Conservation (phyloP, 2,113 vertebrate genomes). For the Antechinus stuartii region DNA sequence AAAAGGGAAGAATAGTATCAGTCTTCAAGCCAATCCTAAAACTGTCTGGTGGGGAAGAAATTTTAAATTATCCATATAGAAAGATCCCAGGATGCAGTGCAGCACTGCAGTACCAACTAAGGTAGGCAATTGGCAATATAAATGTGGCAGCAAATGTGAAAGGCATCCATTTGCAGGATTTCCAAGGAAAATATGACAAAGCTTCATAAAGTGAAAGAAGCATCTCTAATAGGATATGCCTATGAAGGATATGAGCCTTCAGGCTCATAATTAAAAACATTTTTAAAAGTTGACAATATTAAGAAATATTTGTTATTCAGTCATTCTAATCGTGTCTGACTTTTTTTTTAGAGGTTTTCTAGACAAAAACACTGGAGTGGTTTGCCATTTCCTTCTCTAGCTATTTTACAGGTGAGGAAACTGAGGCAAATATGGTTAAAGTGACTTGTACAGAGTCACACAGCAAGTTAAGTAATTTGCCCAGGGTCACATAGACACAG, state of each 20-base stretch:
- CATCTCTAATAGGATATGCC: not conserved
- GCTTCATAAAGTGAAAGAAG: slow-evolving; percentile 60
- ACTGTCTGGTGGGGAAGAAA: slow-evolving; percentile 75
- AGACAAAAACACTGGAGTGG: not conserved
- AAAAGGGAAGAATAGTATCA: slow-evolving; percentile 65
- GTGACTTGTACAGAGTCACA: not conserved
- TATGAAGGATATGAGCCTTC: too few relatives aligned
- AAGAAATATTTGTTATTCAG: slow-evolving; percentile 61
- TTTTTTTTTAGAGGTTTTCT: not conserved
- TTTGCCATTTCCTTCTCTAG: not conserved
- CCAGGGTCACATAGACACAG: not conserved
- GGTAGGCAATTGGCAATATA: slow-evolving; percentile 76
- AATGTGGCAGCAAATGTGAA: slow-evolving; percentile 49
- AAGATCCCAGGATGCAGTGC: slow-evolving; percentile 84
- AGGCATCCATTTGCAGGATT: slow-evolving; percentile 58
- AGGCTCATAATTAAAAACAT: slow-evolving; percentile 34
- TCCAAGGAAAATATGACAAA: slow-evolving; percentile 72
- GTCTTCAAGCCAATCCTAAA: slow-evolving; percentile 74
- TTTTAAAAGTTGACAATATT: slow-evolving; percentile 52
- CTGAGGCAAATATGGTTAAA: not conserved
- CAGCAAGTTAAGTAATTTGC: too few relatives aligned
- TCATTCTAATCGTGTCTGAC: not conserved
- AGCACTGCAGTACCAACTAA: slow-evolving; percentile 74
- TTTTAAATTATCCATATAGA: slow-evolving; percentile 54
- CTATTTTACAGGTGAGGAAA: not conserved